A percentile compares a stretch with the other conserved stretches of the same genome.
These are phyloP conservation scores for Ctenodactylus gundi DNA, from an alignment of 2,113 vertebrate species.

Conservation along the genomic window DNA sequence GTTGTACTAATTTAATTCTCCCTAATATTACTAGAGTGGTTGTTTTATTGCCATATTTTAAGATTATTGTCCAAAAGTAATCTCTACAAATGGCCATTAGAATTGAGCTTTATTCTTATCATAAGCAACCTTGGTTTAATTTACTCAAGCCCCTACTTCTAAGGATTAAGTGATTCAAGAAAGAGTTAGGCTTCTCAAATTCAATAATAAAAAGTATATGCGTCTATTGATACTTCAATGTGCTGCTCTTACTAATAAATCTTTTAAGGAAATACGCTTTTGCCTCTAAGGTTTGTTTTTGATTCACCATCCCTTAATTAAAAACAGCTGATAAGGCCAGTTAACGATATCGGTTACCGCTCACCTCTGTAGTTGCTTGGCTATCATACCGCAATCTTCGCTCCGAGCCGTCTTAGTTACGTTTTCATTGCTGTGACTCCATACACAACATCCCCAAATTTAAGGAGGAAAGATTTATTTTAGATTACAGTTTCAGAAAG, in stretches of 20 bases:
- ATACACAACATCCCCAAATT: too few relatives aligned
- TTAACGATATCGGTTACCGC: slow-evolving; percentile 6
- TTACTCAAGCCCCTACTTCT: neutral
- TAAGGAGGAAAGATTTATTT: too few relatives aligned
- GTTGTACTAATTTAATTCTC: neutral
- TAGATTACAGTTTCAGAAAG: too few relatives aligned
- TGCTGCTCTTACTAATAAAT: slow-evolving; percentile 26
- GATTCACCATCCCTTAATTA: slow-evolving; percentile 16
- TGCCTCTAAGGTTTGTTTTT: neutral
- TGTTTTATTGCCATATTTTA: neutral
- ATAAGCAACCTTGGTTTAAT: neutral
- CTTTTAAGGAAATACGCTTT: neutral
- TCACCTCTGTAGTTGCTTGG: neutral
- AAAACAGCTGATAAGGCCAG: slow-evolving; percentile 6
- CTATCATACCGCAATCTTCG: neutral
- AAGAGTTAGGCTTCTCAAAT: neutral
- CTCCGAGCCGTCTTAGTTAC: too few relatives aligned
- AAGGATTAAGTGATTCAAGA: neutral
- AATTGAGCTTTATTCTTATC: slow-evolving; percentile 19
- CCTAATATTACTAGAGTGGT: neutral
- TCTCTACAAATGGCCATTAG: neutral
- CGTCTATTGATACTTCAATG: neutral
- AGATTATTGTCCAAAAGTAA: slow-evolving; percentile 31
- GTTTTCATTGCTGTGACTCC: too few relatives aligned
- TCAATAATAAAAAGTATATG: neutral